Base-by-base conservation (phyloP, 2,888 invertebrate genomes). In the Holacanthella duospinosa region DNA sequence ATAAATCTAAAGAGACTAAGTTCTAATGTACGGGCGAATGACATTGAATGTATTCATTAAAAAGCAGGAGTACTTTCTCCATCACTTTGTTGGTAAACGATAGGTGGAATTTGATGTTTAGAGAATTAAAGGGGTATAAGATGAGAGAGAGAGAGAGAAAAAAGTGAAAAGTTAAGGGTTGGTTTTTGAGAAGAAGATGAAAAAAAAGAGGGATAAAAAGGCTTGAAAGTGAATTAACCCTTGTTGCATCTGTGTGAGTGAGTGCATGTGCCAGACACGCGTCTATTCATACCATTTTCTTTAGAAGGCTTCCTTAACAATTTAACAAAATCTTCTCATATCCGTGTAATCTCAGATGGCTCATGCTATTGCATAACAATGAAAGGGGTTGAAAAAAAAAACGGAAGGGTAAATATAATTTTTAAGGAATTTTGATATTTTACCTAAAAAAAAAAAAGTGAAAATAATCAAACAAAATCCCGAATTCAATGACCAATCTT, bases 231-330 rank as follows among this genome's bases (percentile, higher is more conserved):
- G 71, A 68, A 69, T 71, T 69, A 69, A 67, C 68, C 71, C 70
- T 68, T 69, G 71, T 68, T 62, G 59, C 60, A 48, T 48, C 60
- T 58, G 58, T 61, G 27, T 55, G 56, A 58, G 65, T 67, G 66
- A 67, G 65, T 65, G 66, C 71, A 69, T 72, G 71, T 70, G 71
- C 70, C 69, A 69, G 69, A 68, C 71, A 72, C 71, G 71, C 71
- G 71, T 69, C 71, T 63, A 65, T 68, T 67, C 65, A 66, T 59
- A 6, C 25, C 6, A 4, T 12, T 55, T 29, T 12, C 29, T 21
- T 27, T 24, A 55, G 28, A 55, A 9, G 28, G 28, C 9, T 29
- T 55, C 25, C 48, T n/a, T 48, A n/a, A 48, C 48, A 48, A 48
- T 48, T 48, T 48, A n/a, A 16, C 4, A 48, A 36, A 36, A 36